A percentile compares a stretch with the other conserved stretches of the same genome.
Evolutionary conservation across 2,797 vertebrate species (phyloP).

Genomic region (Lithobates pipiens): DNA sequence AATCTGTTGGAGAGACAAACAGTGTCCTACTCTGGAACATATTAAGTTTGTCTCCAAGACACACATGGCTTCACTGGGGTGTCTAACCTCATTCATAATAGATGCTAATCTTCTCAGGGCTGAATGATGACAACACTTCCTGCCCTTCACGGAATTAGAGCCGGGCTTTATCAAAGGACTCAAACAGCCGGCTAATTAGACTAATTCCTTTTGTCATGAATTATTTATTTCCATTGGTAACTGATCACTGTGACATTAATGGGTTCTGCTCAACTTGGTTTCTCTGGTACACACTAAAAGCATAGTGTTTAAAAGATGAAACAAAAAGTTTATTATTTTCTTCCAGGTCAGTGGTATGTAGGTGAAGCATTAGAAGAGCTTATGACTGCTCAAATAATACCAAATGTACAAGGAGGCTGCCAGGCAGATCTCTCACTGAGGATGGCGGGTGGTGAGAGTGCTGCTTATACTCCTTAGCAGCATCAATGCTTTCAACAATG

Average conservation of each 20-base stretch:
- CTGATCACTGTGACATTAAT: conserved; percentile 94
- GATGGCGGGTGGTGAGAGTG: background rate
- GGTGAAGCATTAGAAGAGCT: conserved; percentile 70
- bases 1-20: conserved; percentile 84
- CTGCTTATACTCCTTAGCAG: background rate
- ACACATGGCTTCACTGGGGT: conserved; percentile 94
- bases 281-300: conserved; percentile 87
- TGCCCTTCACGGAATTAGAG: conserved; percentile 96
- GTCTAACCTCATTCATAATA: conserved; percentile 94
- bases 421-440: background rate
- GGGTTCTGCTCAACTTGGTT: conserved; percentile 90
- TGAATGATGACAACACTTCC: conserved; percentile 97
- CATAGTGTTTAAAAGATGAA: conserved; percentile 75
- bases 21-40: conserved; percentile 90
- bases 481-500: background rate
- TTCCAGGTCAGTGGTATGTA: conserved; percentile 74
- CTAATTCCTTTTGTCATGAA: conserved; percentile 97
- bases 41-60: conserved; percentile 97
- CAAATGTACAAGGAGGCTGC: background rate
- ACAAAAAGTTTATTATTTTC: conserved; percentile 72
- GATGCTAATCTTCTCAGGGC: conserved; percentile 98
- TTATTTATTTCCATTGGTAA: conserved; percentile 98
- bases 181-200: conserved; percentile 99
- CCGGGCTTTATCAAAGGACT: conserved; percentile 95
- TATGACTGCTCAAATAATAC: background rate